Conservation (phyloP, 2,888 invertebrate genomes). For the Monopis laevigella region DNA sequence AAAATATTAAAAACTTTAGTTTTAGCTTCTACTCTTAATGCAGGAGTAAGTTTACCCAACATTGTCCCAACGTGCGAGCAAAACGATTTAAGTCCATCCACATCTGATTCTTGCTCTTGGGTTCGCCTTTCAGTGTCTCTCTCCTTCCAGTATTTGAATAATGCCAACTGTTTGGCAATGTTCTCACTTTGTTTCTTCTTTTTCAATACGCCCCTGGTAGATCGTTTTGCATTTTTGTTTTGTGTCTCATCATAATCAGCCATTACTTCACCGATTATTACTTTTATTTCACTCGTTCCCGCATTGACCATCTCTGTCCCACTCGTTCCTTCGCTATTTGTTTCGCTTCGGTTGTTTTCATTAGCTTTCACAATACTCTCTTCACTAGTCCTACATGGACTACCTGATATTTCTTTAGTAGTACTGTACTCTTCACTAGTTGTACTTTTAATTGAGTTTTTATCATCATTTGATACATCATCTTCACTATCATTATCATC, state of each 20-base stretch:
- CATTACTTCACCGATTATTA: conserved; percentile 5
- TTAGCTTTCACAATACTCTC: too few species aligned
- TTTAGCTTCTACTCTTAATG: conserved; percentile 15
- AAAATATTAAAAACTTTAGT: conserved; percentile 14
- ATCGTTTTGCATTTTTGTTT: conserved; percentile 2
- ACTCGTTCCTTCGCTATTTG: too few species aligned
- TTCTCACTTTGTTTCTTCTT: conserved; percentile 4
- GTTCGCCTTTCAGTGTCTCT: conserved; percentile 12
- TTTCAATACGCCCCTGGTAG: too few species aligned
- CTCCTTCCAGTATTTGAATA: conserved; percentile 11
- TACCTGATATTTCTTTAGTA: too few species aligned
- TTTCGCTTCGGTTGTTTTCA: too few species aligned
- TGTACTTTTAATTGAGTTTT: too few species aligned
- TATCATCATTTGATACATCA: too few species aligned
- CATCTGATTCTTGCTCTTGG: conserved; percentile 10
- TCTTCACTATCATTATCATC: too few species aligned
- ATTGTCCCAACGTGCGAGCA: conserved; percentile 4
- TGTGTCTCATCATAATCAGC: conserved; percentile 5
- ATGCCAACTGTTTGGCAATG: conserved; percentile 7
- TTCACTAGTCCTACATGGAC: too few species aligned
- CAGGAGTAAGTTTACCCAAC: not conserved
- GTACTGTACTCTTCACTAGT: too few species aligned
- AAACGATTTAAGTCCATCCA: conserved; percentile 4
- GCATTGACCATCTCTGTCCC: too few species aligned
- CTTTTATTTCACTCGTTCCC: too few species aligned